These are phyloP conservation scores for Adrianichthys oophorus DNA, from an alignment of 2,797 vertebrate genomes.

Conservation along the genomic window DNA sequence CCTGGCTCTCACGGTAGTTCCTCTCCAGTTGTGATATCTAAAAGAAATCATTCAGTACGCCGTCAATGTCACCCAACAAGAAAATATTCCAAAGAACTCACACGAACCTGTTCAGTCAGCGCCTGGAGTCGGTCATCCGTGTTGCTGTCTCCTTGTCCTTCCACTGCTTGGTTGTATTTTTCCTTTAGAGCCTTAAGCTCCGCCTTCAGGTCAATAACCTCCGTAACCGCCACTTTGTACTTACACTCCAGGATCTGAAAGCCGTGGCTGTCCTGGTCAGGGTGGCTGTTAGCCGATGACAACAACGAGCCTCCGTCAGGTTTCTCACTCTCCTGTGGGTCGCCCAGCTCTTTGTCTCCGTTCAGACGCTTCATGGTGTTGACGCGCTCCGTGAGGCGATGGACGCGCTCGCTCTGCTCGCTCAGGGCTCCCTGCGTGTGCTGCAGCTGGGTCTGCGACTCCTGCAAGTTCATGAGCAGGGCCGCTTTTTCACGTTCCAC, in stretches of 20 bases:
- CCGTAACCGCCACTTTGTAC: conserved; percentile 95
- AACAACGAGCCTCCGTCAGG: conserved; percentile 78
- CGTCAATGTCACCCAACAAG: no score
- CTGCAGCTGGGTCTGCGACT: conserved; percentile 94
- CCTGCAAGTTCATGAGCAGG: conserved; percentile 90
- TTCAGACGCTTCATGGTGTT: conserved; percentile 85
- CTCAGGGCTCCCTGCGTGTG: conserved; percentile 94
- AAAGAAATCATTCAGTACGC: background rate
- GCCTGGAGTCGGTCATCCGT: conserved; percentile 84
- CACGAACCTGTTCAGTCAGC: conserved; percentile 82
- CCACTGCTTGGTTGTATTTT: conserved; percentile 92
- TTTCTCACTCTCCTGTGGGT: conserved; percentile 83
- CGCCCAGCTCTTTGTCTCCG: conserved; percentile 84
- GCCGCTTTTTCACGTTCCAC: conserved; percentile 93
- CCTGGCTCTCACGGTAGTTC: conserved; percentile 82
- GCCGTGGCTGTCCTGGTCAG: conserved; percentile 87
- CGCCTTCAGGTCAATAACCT: conserved; percentile 97
- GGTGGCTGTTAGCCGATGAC: conserved; percentile 73
- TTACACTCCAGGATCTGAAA: conserved; percentile 95
- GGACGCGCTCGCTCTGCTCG: conserved; percentile 89
- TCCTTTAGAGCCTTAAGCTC: conserved; percentile 97
- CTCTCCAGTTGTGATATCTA: conserved; percentile 83
- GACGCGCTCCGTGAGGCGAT: conserved; percentile 88
- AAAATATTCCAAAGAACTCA: background rate
- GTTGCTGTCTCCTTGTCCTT: conserved; percentile 86